Percentiles rank a stretch among this genome's conserved stretches.
Conservation (phyloP, 2,888 invertebrate species). For the Eucera pruinosa region DNA sequence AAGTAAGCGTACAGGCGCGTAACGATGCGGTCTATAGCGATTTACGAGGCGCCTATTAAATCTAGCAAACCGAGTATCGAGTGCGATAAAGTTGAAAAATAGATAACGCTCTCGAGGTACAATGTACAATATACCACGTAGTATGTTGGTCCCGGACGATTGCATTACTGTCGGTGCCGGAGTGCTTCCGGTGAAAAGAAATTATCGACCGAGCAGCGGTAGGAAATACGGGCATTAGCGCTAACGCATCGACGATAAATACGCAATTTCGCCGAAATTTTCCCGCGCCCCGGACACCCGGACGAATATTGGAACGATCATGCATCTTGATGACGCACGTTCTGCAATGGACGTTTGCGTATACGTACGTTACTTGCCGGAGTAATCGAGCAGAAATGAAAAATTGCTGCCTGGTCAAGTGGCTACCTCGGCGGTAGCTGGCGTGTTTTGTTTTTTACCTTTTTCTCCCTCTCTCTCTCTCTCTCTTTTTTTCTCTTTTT, state of each 20-base stretch:
- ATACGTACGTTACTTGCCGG: background rate
- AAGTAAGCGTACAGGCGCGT: no score
- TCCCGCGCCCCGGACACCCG: background rate
- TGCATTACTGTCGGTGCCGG: constrained; percentile 9
- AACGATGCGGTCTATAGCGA: background rate
- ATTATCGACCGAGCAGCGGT: constrained; percentile 9
- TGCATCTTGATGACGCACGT: constrained; percentile 16
- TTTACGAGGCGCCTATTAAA: constrained; percentile 22
- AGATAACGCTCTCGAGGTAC: no score
- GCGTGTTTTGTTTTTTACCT: background rate
- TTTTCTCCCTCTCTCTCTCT: no score
- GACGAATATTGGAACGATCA: background rate
- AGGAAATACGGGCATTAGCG: constrained; percentile 35
- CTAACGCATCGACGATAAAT: constrained; percentile 22
- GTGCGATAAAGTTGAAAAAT: constrained; percentile 24
- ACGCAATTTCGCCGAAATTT: constrained; percentile 43
- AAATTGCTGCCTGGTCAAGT: constrained; percentile 19
- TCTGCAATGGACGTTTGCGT: constrained; percentile 7
- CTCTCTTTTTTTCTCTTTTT: no score
- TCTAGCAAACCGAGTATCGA: constrained; percentile 4
- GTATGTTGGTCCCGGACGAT: background rate
- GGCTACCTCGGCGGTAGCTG: background rate
- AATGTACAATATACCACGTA: no score
- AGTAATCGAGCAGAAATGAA: constrained; percentile 47
- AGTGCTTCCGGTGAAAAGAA: constrained; percentile 33